Percentiles rank a stretch among this genome's conserved stretches.
These are phyloP conservation scores for Merodon equestris DNA, from an alignment of 2,888 invertebrate species.

Conservation along the genomic window DNA sequence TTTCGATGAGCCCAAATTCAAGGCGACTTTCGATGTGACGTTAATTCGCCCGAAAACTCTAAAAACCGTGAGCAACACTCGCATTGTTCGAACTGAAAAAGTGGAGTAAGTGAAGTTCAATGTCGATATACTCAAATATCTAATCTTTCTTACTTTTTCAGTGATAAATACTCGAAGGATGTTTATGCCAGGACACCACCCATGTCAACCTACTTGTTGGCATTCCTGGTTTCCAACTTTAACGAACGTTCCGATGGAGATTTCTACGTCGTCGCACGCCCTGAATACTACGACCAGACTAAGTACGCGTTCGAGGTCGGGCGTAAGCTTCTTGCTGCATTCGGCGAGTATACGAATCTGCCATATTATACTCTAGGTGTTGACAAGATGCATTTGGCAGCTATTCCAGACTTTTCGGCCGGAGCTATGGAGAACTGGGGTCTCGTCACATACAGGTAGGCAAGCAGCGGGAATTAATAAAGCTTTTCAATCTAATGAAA, in stretches of 20 bases:
- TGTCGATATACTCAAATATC: background rate
- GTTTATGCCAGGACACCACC: constrained; percentile 78
- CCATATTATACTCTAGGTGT: constrained; percentile 81
- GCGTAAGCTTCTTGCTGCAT: constrained; percentile 79
- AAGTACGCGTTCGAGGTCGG: constrained; percentile 84
- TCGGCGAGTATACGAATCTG: constrained; percentile 82
- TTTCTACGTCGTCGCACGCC: constrained; percentile 83
- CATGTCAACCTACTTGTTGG: constrained; percentile 90
- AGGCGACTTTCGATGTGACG: constrained; percentile 82
- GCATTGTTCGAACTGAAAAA: constrained; percentile 30
- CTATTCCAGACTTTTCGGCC: constrained; percentile 89
- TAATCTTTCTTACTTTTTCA: background rate
- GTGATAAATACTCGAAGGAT: constrained; percentile 71
- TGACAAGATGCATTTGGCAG: constrained; percentile 90
- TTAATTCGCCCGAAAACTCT: constrained; percentile 76
- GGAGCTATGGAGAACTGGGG: constrained; percentile 98
- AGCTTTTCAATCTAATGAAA: background rate
- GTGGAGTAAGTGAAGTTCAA: constrained; percentile 71
- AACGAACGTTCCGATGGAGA: constrained; percentile 70
- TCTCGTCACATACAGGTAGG: constrained; percentile 87
- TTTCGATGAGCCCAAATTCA: constrained; percentile 87
- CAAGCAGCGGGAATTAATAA: background rate
- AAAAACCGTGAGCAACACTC: constrained; percentile 73
- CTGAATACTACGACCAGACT: constrained; percentile 84
- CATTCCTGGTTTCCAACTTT: constrained; percentile 86